Conservation (phyloP, 2,888 invertebrate genomes). For the Pinctada fucata region DNA sequence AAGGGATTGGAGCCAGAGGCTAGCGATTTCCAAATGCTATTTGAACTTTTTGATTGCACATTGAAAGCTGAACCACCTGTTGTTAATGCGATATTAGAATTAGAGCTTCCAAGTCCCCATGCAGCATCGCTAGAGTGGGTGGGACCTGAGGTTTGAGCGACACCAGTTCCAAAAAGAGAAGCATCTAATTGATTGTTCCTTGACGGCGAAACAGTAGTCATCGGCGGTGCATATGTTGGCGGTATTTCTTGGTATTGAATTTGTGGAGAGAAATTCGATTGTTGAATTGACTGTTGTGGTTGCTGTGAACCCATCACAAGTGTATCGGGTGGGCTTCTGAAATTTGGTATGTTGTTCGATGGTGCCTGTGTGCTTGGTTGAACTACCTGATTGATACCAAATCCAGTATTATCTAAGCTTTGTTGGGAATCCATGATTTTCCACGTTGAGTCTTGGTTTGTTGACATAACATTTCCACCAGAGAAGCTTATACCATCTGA, state of each 20-base stretch:
- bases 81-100: not conserved
- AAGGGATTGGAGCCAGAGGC: conserved; percentile 4
- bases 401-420: not conserved
- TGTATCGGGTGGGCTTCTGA: not conserved
- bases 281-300: not conserved
- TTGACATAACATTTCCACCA: not conserved
- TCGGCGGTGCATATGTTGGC: not conserved
- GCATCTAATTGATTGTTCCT: not conserved
- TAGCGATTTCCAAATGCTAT: not conserved
- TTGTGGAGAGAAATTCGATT: not conserved
- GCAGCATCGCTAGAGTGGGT: conserved; percentile 15
- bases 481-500: not conserved
- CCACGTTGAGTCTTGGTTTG: not conserved
- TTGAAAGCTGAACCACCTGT: not conserved
- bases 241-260: not conserved
- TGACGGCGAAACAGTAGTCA: conserved; percentile 1
- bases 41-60: not conserved
- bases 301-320: not conserved
- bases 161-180: not conserved
- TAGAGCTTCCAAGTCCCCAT: conserved; percentile 9
- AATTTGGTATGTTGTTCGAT: not conserved
- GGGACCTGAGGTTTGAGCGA: not conserved
- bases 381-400: not conserved
- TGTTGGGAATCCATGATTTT: not conserved
- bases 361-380: not conserved